Percentiles rank a stretch among this genome's conserved stretches.
Conservation (phyloP, 2,888 invertebrate species). For the Lissonota sp. region DNA sequence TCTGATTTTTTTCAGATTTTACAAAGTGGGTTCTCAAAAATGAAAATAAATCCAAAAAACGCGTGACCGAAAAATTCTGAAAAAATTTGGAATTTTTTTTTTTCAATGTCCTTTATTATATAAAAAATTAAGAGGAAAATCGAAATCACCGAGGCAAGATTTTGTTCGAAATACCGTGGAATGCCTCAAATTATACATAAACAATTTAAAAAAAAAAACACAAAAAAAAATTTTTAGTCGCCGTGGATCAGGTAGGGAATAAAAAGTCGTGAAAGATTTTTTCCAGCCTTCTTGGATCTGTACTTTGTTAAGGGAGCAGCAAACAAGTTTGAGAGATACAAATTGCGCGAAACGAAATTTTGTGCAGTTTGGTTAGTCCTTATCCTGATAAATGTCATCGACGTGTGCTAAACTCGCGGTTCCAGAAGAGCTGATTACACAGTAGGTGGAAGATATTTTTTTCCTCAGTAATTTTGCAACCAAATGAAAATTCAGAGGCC, state of each 20-base stretch:
- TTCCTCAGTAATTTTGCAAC: conserved; percentile 11
- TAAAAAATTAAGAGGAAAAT: too few species aligned
- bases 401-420: conserved; percentile 43
- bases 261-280: conserved; percentile 26
- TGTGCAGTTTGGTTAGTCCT: conserved; percentile 23
- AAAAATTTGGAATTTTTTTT: too few species aligned
- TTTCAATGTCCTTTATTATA: too few species aligned
- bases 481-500: conserved; percentile 18
- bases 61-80: too few species aligned
- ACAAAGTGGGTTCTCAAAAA: too few species aligned
- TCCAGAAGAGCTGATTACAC: not conserved
- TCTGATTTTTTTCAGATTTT: too few species aligned
- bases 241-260: not conserved
- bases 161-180: too few species aligned
- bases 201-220: too few species aligned
- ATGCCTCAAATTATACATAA: too few species aligned
- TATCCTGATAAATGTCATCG: conserved; percentile 67
- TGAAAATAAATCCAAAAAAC: too few species aligned
- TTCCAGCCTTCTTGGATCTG: conserved; percentile 1
- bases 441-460: not conserved
- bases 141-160: too few species aligned
- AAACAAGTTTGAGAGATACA: conserved; percentile 25
- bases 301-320: not conserved
- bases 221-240: too few species aligned
- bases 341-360: not conserved